Evolutionary conservation across 1,140 invertebrate species (phyloP), one percentile per base, ranked within the genome.

Genomic region (Neotoxoptera formosana): DNA sequence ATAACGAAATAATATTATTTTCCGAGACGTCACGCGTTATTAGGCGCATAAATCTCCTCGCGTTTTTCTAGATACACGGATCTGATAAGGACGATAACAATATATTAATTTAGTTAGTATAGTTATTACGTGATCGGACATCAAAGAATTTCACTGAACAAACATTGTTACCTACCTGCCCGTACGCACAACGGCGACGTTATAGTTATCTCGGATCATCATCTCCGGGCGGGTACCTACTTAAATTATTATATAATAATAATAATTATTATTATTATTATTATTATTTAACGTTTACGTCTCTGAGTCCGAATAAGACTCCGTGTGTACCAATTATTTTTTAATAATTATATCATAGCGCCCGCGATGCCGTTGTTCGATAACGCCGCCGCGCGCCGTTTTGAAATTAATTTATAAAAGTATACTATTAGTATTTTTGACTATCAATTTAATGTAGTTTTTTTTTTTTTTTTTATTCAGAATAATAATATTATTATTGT

Each of bases 71-170:
- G 84, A 86, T 48, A 30, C 25, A 25, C 41, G 47, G 84, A 86
- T 47, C 25, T 30, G 84, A 86, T 86, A 86, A 86, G n/a, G n/a
- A 25, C 7, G 60, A 76, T 76, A 76, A 53, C 7, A 53, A 14
- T 67, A 67, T 76, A n/a, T n/a, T n/a, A n/a, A n/a, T n/a, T n/a
- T n/a, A n/a, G n/a, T n/a, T n/a, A n/a, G n/a, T n/a, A n/a, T 76
- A 76, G 60, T 76, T 76, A n/a, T 86, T 86, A 86, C 84, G 41
- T 41, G 84, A 86, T 86, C 84, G 30, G 47, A 47, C 84, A 86
- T 86, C 84, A 86, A 86, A 86, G 41, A 41, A 86, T 47, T 86
- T n/a, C 45, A 86, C 84, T 41, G 23, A 86, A 86, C 17, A 47
- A 41, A 25, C 25, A 86, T 86, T 0, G 25, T 76, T 86, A 47